These are phyloP conservation scores for Priocnemis perturbator DNA, from an alignment of 2,888 invertebrate species.

Conservation along the genomic window DNA sequence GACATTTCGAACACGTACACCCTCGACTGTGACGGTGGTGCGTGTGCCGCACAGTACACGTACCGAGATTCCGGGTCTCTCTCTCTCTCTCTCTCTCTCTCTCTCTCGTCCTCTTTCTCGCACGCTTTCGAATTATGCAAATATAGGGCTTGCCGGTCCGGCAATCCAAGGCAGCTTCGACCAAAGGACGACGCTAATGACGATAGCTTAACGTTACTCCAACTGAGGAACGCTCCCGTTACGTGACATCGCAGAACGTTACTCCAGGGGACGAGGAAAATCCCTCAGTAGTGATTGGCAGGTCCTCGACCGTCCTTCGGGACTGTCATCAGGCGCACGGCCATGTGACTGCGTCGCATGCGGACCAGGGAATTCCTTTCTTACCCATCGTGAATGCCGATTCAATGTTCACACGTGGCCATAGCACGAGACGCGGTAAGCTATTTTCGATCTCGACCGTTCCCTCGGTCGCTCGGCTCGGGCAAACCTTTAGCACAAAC, in stretches of 20 bases:
- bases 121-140: slow-evolving; percentile 49
- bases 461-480: slow-evolving; percentile 22
- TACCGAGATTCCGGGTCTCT: slow-evolving; percentile 26
- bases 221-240: slow-evolving; percentile 32
- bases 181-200: slow-evolving; percentile 43
- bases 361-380: slow-evolving; percentile 42
- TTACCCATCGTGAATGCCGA: slow-evolving; percentile 58
- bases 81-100: no score
- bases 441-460: slow-evolving; percentile 34
- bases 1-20: slow-evolving; percentile 28
- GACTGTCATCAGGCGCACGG: slow-evolving; percentile 62
- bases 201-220: slow-evolving; percentile 33
- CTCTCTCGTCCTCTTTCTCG: neutral
- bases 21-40: slow-evolving; percentile 12
- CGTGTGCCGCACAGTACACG: slow-evolving; percentile 26
- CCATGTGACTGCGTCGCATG: slow-evolving; percentile 64
- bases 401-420: slow-evolving; percentile 25
- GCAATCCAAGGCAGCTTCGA: slow-evolving; percentile 32
- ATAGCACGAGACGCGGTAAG: no score
- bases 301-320: slow-evolving; percentile 56
- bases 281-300: slow-evolving; percentile 64
- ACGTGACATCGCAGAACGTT: slow-evolving; percentile 35
- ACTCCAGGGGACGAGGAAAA: slow-evolving; percentile 42
- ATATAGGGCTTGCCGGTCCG: slow-evolving; percentile 34
- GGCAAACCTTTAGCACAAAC: no score